These are phyloP conservation scores for Rhinoderma darwinii DNA, from an alignment of 2,113 vertebrate species.

Conservation along the genomic window DNA sequence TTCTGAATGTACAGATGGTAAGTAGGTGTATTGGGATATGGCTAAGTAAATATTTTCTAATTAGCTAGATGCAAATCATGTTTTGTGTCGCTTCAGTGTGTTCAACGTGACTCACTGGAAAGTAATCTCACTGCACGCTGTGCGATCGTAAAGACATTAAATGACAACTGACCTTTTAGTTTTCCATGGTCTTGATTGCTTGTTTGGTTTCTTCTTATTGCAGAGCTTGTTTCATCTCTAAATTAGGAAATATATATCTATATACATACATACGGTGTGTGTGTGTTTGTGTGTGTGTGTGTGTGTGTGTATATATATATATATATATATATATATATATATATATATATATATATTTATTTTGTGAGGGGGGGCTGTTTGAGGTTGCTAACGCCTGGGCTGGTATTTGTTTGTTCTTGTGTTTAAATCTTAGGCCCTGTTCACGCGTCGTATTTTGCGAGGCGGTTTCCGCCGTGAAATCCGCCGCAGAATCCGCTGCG, in stretches of 20 bases:
- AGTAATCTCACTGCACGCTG: slow-evolving; percentile 33
- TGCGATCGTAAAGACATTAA: slow-evolving; percentile 43
- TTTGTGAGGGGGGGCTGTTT: background rate
- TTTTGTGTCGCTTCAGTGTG: slow-evolving; percentile 43
- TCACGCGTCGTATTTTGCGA: no score
- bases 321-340: background rate
- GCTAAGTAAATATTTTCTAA: slow-evolving; percentile 57
- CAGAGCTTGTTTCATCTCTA: background rate
- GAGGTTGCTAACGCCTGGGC: background rate
- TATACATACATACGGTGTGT: no score
- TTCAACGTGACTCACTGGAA: slow-evolving; percentile 36
- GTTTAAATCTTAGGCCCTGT: background rate
- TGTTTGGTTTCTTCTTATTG: slow-evolving; percentile 35
- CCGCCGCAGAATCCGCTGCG: no score
- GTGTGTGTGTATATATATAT: background rate
- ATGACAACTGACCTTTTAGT: slow-evolving; percentile 46
- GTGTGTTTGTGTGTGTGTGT: background rate
- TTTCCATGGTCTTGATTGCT: slow-evolving; percentile 28
- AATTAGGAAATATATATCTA: slow-evolving; percentile 6
- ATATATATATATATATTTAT: background rate
- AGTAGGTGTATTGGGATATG: slow-evolving; percentile 55
- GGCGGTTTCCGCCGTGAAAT: no score
- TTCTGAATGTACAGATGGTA: slow-evolving; percentile 46
- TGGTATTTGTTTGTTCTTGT: background rate
- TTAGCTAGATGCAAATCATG: slow-evolving; percentile 45